These are phyloP conservation scores for Lacanobia wlatinum DNA, from an alignment of 2,888 invertebrate species.

Conservation along the genomic window DNA sequence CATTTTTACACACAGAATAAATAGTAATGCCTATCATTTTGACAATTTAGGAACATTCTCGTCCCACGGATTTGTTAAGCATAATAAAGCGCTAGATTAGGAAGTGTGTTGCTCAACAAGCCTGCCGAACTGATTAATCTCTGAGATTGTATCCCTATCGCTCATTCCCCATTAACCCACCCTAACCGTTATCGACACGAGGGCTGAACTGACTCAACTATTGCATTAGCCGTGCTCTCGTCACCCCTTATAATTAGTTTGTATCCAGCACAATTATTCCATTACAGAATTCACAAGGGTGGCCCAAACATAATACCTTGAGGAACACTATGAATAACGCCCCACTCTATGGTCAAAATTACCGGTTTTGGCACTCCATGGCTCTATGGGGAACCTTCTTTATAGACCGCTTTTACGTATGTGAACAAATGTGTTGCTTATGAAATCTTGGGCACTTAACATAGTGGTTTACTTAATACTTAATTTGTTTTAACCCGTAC, in stretches of 20 bases:
- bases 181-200: conserved; percentile 25
- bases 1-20: too few relatives aligned
- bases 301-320: conserved; percentile 20
- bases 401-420: too few relatives aligned
- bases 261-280: conserved; percentile 20
- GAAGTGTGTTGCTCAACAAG: too few relatives aligned
- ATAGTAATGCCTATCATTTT: too few relatives aligned
- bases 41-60: too few relatives aligned
- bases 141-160: conserved; percentile 3
- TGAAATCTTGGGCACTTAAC: too few relatives aligned
- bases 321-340: conserved; percentile 22
- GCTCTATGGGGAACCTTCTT: not conserved
- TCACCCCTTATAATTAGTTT: conserved; percentile 35
- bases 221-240: conserved; percentile 23
- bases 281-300: conserved; percentile 13
- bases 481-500: too few relatives aligned
- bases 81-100: too few relatives aligned
- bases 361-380: not conserved
- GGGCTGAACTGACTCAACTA: conserved; percentile 16
- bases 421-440: too few relatives aligned
- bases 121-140: not conserved
- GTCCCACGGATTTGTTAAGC: too few relatives aligned
- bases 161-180: conserved; percentile 19
- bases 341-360: not conserved
- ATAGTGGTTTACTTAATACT: too few relatives aligned